Evolutionary conservation across 1,140 invertebrate genomes (phyloP).

Genomic region (Trinorchestia longiramus): DNA sequence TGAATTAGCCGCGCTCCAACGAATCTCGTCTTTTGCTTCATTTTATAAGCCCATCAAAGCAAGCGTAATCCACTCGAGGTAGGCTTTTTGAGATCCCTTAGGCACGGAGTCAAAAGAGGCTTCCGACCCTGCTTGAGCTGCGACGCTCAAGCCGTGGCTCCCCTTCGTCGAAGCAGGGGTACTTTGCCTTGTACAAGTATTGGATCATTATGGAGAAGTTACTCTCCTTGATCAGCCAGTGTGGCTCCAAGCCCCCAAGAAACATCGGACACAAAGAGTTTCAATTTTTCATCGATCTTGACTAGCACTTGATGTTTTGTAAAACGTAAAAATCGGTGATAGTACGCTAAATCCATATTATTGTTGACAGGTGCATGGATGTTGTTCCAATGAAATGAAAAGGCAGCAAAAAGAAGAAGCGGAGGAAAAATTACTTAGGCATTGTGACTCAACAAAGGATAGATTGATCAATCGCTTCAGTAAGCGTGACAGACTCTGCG

Average conservation of each 20-base stretch:
- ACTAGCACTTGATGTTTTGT: too few species aligned
- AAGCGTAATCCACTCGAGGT: constrained; percentile 26
- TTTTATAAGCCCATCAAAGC: constrained; percentile 51
- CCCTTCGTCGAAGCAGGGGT: neutral
- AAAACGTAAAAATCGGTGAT: too few species aligned
- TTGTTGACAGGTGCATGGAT: too few species aligned
- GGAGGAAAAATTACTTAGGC: too few species aligned
- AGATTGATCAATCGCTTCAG: too few species aligned
- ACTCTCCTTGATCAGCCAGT: neutral
- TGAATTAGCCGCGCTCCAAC: constrained; percentile 18
- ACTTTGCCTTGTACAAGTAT: neutral
- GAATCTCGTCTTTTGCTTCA: constrained; percentile 17
- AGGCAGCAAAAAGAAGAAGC: too few species aligned
- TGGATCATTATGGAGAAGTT: neutral
- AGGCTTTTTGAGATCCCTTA: constrained; percentile 17
- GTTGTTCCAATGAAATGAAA: too few species aligned
- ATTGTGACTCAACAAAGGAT: too few species aligned
- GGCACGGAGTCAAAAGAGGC: neutral
- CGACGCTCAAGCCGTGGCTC: neutral
- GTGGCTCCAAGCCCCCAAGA: neutral
- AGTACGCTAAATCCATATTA: too few species aligned
- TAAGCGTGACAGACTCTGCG: too few species aligned
- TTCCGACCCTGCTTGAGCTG: neutral
- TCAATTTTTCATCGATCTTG: too few species aligned
- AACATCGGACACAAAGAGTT: neutral